Conservation (phyloP, 2,888 invertebrate genomes). For the Cerastis leucographa region DNA sequence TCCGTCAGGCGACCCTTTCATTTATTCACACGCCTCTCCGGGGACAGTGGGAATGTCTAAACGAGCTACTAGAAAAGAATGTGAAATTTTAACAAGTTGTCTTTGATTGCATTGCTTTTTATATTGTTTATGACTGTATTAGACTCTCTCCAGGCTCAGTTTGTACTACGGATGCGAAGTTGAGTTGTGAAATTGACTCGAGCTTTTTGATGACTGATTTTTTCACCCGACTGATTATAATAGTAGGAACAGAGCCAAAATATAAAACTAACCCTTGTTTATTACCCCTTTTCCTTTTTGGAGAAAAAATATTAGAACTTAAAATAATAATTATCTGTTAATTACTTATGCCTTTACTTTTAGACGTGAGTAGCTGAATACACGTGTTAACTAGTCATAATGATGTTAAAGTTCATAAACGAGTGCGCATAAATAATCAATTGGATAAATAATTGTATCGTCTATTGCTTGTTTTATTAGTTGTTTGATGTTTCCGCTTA, state of each 20-base stretch:
- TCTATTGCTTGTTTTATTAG: constrained; percentile 32
- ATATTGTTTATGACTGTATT: constrained; percentile 12
- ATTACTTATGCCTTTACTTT: neutral
- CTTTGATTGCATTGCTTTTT: constrained; percentile 42
- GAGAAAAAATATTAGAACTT: neutral
- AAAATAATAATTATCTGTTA: neutral
- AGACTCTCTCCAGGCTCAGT: neutral
- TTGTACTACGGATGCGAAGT: neutral
- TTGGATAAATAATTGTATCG: constrained; percentile 6
- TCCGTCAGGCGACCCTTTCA: constrained; percentile 73
- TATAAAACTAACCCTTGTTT: neutral
- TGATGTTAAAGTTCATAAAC: constrained; percentile 15
- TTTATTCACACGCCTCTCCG: constrained; percentile 75
- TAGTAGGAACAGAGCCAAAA: neutral
- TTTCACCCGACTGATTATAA: neutral
- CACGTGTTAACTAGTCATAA: neutral
- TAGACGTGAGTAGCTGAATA: neutral
- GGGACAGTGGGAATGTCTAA: constrained; percentile 57
- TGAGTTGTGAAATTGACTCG: neutral
- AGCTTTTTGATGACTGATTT: neutral
- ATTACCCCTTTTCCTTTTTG: neutral
- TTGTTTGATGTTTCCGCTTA: constrained; percentile 19
- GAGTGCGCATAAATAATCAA: constrained; percentile 3
- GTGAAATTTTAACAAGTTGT: constrained; percentile 47
- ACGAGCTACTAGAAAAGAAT: constrained; percentile 56